Conservation (phyloP, 2,888 invertebrate genomes). For the Himalopsyche anomala region DNA sequence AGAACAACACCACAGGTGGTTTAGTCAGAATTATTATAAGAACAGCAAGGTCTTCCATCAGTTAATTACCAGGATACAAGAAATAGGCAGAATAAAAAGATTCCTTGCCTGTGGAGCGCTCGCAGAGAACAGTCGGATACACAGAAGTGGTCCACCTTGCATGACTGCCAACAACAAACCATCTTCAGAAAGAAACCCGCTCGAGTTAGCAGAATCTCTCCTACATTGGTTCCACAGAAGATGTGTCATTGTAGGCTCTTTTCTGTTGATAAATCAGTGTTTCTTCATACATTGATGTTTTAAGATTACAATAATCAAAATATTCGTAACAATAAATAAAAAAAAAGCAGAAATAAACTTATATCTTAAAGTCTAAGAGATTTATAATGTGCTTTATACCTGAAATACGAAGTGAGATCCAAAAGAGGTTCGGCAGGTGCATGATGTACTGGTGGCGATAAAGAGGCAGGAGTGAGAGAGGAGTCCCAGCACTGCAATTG, state of each 20-base stretch:
- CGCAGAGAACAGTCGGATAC: constrained; percentile 57
- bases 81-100: background rate
- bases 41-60: too few species aligned
- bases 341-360: too few species aligned
- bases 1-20: too few species aligned
- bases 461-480: constrained; percentile 70
- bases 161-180: constrained; percentile 61
- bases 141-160: constrained; percentile 61
- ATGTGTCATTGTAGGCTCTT: constrained; percentile 61
- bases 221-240: constrained; percentile 59
- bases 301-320: too few species aligned
- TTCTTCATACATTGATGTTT: too few species aligned
- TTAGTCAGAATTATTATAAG: too few species aligned
- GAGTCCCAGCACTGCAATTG: constrained; percentile 74
- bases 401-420: constrained; percentile 63
- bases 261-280: constrained; percentile 52
- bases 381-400: constrained; percentile 43
- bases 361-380: too few species aligned
- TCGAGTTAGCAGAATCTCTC: constrained; percentile 36
- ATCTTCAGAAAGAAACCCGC: constrained; percentile 57
- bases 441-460: constrained; percentile 61
- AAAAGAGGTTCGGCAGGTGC: constrained; percentile 61
- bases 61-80: too few species aligned
- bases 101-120: constrained; percentile 53
- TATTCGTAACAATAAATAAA: too few species aligned